A percentile compares a stretch with the other conserved stretches of the same genome.
Conservation (phyloP, 1,140 invertebrate species). For the Euwallacea similis region DNA sequence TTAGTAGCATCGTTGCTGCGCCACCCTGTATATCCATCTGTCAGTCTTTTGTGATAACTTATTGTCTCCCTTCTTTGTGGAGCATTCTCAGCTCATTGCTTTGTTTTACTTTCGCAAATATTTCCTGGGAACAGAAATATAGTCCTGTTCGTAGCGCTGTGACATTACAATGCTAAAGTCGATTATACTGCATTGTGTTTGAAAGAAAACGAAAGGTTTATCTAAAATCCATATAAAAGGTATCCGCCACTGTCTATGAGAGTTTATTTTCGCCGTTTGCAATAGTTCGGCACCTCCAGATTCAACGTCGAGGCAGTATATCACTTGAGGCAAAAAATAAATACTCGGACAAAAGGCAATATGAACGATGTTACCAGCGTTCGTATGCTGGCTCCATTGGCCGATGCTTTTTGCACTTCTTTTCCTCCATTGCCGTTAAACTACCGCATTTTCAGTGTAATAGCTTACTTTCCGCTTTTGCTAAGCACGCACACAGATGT, state of each 20-base stretch:
- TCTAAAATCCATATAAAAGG: too few species aligned
- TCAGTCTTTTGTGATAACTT: too few species aligned
- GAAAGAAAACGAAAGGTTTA: too few species aligned
- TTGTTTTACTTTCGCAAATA: too few species aligned
- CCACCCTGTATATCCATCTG: too few species aligned
- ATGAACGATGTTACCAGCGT: conserved; percentile 40
- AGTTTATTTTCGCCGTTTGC: conserved; percentile 17
- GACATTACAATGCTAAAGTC: too few species aligned
- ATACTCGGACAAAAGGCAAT: conserved; percentile 35
- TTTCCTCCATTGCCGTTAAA: conserved; percentile 43
- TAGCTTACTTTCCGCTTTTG: conserved; percentile 46
- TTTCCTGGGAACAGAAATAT: too few species aligned
- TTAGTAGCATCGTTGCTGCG: too few species aligned
- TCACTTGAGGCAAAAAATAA: conserved; percentile 35
- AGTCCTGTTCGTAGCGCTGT: too few species aligned
- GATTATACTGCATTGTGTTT: too few species aligned
- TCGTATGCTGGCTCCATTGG: conserved; percentile 20
- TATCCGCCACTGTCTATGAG: neutral
- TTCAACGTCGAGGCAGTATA: conserved; percentile 30
- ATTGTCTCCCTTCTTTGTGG: too few species aligned
- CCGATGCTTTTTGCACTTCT: conserved; percentile 40
- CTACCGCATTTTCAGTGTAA: conserved; percentile 47
- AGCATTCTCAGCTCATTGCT: too few species aligned
- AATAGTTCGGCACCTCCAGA: conserved; percentile 18
- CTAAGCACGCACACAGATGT: conserved; percentile 47